Base-by-base conservation (phyloP, 2,888 invertebrate species). In the Phortica magna region DNA sequence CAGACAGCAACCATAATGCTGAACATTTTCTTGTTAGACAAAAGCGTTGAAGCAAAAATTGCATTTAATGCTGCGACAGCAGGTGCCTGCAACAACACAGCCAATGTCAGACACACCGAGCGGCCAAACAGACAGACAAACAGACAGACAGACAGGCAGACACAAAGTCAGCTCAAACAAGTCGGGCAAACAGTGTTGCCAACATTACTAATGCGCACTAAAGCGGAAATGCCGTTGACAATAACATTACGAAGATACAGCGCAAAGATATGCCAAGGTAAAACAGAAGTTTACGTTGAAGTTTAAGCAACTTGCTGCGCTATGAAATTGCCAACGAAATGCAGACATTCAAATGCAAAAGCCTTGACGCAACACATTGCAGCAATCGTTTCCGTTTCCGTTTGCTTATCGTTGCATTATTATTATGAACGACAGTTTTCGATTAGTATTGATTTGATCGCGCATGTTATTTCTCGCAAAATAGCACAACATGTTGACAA, bases 141-240 rank as follows among this genome's bases (percentile, higher is more conserved):
- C 17, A 61, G 22, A 1, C 31, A 67, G 12, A 14, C 67, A 67
- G 2, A 65, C 65, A 65, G 31, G 1, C 17, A 64, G 64, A 22
- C n/a, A 64, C 0, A 22, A 1, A n/a, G 17, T 1, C 22, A 22
- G 22, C 14, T 14, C 14, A 19, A 67, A 14, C n/a, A 10, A 31
- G 67, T 31, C 67, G 12, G 41, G 12, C 42, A 67, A 43, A 64
- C 68, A 73, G 65, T 43, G 48, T 68, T 19, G 17, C 19, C 43
- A 68, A 19, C 19, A 43, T 43, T 68, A 19, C 43, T 68, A 68
- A 19, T 68, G 68, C 43, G 68, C 67, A 43, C 67, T 43, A 67
- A 41, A 67, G 67, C 68, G 68, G 68, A 68, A 68, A 68, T 68
- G 48, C 22, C 19, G 43, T 68, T 19, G 68, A 68, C 68, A 68